These are phyloP conservation scores for Okamejei kenojei DNA, from an alignment of 2,797 vertebrate species.

Conservation along the genomic window DNA sequence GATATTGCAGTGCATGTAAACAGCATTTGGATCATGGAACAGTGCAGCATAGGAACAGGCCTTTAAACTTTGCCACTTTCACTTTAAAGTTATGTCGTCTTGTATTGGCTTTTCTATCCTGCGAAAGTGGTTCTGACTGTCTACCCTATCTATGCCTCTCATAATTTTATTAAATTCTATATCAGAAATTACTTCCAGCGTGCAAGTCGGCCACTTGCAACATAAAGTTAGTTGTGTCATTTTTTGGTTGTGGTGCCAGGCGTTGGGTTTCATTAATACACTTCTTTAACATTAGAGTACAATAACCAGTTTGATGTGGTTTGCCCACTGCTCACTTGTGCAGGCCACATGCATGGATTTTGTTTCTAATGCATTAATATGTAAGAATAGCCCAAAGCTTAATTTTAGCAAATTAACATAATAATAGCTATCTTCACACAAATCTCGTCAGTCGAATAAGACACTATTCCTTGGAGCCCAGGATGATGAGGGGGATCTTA, in stretches of 20 bases:
- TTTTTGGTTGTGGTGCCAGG: slow-evolving; percentile 1
- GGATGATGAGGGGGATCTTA: too few relatives aligned
- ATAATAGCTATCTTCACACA: not conserved
- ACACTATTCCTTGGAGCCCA: too few relatives aligned
- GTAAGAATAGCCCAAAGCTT: not conserved
- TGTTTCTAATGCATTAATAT: not conserved
- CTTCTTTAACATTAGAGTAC: not conserved
- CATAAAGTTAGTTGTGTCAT: not conserved
- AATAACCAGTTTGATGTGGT: not conserved
- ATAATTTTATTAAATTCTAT: too few relatives aligned
- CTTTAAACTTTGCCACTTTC: too few relatives aligned
- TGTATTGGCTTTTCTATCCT: too few relatives aligned
- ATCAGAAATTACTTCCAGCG: not conserved
- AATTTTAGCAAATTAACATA: not conserved
- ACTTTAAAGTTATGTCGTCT: too few relatives aligned
- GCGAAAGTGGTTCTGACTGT: too few relatives aligned
- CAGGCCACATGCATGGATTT: not conserved
- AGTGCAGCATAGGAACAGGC: too few relatives aligned
- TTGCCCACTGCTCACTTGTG: not conserved
- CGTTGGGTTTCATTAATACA: not conserved
- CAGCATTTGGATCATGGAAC: not conserved
- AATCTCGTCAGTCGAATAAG: not conserved
- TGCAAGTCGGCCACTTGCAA: not conserved
- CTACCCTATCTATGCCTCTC: too few relatives aligned
- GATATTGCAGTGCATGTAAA: not conserved